A percentile compares a stretch with the other conserved stretches of the same genome.
phyloP scores from a whole-genome alignment of 2,888 invertebrate species.

The Leptopterna dolabrata region DNA sequence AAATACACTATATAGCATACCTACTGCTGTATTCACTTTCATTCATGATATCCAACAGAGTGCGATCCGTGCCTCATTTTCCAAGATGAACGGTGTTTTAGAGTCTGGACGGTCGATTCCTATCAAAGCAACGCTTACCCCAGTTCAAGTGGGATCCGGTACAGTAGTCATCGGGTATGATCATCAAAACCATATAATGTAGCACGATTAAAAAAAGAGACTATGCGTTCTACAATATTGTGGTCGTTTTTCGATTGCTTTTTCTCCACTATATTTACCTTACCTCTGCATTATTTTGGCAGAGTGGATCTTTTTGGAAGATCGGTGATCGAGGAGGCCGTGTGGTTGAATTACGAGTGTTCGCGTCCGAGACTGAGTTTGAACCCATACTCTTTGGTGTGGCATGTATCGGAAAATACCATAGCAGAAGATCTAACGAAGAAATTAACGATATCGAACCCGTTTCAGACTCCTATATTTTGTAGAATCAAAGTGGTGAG shows the following conservation, averaged over 20 bases:
- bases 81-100: neutral
- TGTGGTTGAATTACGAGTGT: neutral
- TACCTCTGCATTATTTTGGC: too few relatives aligned
- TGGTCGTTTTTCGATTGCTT: neutral
- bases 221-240: neutral
- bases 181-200: neutral
- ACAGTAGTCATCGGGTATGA: constrained; percentile 1
- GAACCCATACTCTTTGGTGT: neutral
- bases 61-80: neutral
- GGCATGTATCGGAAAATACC: neutral
- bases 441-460: neutral
- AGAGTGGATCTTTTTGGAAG: constrained; percentile 30
- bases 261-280: too few relatives aligned
- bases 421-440: neutral
- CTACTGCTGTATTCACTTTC: too few relatives aligned
- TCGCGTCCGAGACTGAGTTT: neutral
- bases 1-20: too few relatives aligned
- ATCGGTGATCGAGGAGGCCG: neutral
- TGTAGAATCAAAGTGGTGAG: neutral
- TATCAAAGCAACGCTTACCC: neutral
- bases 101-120: neutral
- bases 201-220: too few relatives aligned
- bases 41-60: neutral
- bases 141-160: neutral
- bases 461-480: neutral